phyloP scores from a whole-genome alignment of 2,797 vertebrate species.

The Sebastes itinus region DNA sequence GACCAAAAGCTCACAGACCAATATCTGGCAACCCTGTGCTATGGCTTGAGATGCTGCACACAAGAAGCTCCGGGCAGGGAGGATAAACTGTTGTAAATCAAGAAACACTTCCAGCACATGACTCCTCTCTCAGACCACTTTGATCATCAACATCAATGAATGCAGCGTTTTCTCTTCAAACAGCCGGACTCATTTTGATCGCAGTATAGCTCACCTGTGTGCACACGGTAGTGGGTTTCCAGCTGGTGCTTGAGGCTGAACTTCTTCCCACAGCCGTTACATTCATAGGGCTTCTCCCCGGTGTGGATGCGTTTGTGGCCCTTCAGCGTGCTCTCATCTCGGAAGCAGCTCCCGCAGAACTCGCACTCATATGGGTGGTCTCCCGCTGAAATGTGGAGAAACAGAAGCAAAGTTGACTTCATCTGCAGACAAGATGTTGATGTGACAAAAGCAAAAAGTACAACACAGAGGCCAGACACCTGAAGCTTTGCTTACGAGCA shows the following conservation, averaged over 20 bases:
- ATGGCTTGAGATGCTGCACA: not conserved
- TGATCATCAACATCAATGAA: not conserved
- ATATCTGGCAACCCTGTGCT: not conserved
- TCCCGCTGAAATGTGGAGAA: conserved; percentile 75
- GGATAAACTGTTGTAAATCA: not conserved
- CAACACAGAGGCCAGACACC: not conserved
- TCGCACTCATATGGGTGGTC: conserved; percentile 97
- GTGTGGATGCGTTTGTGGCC: conserved; percentile 99
- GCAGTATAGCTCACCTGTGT: conserved; percentile 87
- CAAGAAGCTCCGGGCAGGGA: not conserved
- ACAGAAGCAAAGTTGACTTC: not conserved
- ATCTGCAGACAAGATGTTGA: not conserved
- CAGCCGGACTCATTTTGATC: not conserved
- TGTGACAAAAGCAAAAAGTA: not conserved
- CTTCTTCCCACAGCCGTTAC: conserved; percentile 98
- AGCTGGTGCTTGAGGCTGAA: conserved; percentile 99
- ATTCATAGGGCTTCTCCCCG: conserved; percentile 97
- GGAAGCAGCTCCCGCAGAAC: conserved; percentile 98
- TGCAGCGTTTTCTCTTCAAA: not conserved
- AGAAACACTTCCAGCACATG: not conserved
- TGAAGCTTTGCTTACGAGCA: not conserved
- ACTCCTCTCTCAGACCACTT: not conserved
- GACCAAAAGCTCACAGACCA: not conserved
- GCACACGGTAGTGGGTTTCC: conserved; percentile 98
- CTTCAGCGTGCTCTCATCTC: conserved; percentile 97